Conservation (phyloP, 2,113 vertebrate species). For the Platysteira castanea region DNA sequence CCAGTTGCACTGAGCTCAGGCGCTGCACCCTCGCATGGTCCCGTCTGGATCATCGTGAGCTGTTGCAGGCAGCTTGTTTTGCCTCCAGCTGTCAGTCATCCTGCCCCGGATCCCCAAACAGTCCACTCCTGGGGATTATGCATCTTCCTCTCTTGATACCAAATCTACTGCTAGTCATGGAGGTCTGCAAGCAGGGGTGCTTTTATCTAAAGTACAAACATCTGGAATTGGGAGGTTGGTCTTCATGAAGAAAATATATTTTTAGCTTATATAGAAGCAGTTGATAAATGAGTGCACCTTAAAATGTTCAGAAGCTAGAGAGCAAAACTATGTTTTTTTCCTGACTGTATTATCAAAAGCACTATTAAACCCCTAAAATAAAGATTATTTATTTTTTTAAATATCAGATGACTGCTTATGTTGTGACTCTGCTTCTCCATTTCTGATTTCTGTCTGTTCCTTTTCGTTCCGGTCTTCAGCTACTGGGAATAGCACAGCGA, state of each 20-base stretch:
- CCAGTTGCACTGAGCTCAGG: neutral
- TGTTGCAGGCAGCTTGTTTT: neutral
- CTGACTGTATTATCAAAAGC: neutral
- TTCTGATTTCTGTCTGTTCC: neutral
- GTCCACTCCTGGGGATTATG: neutral
- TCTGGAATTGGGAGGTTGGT: neutral
- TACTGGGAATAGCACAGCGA: neutral
- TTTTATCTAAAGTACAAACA: neutral
- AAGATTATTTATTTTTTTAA: neutral
- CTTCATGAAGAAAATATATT: neutral
- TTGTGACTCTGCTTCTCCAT: neutral
- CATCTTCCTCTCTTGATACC: neutral
- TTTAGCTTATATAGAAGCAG: neutral
- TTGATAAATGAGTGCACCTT: neutral
- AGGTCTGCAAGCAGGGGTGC: neutral
- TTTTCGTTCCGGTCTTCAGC: neutral
- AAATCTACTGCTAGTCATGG: neutral
- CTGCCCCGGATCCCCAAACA: neutral
- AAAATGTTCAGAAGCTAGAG: neutral
- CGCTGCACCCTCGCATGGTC: accelerated
- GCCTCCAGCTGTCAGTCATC: neutral
- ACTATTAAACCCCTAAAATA: neutral
- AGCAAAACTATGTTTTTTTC: neutral
- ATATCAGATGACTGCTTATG: neutral
- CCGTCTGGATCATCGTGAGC: accelerated